These are phyloP conservation scores for Anser cygnoides DNA, from an alignment of 2,113 vertebrate genomes.

Conservation along the genomic window DNA sequence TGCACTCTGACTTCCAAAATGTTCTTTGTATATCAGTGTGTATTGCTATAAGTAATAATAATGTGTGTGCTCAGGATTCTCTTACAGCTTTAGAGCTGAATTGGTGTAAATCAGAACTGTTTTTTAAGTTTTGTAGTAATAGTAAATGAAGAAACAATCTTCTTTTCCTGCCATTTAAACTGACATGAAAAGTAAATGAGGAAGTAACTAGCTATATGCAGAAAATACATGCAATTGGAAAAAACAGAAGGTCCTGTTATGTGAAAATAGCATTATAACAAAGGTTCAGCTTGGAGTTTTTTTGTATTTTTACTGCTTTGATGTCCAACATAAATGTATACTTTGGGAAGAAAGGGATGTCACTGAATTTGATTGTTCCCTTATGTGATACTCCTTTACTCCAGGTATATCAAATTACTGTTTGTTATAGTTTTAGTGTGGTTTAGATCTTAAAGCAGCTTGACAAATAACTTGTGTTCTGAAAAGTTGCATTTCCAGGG, in stretches of 20 bases:
- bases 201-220: not conserved
- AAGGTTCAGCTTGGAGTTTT: not conserved
- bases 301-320: not conserved
- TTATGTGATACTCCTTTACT: not conserved
- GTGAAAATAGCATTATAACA: not conserved
- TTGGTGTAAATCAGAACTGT: not conserved
- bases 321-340: not conserved
- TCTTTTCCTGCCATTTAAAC: not conserved
- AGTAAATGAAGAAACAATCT: not conserved
- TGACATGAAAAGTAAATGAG: not conserved
- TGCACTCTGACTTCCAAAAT: not conserved
- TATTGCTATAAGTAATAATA: not conserved
- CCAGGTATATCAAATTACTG: accelerated
- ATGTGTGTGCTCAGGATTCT: not conserved
- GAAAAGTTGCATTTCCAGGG: not conserved
- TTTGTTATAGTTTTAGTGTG: not conserved
- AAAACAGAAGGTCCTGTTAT: accelerated
- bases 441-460: not conserved
- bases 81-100: not conserved
- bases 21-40: not conserved
- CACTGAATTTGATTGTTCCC: not conserved
- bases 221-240: not conserved
- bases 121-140: not conserved
- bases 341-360: not conserved
- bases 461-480: not conserved